Percentiles rank a stretch among this genome's conserved stretches.
phyloP scores from a whole-genome alignment of 2,113 vertebrate genomes.

The Fulica atra region DNA sequence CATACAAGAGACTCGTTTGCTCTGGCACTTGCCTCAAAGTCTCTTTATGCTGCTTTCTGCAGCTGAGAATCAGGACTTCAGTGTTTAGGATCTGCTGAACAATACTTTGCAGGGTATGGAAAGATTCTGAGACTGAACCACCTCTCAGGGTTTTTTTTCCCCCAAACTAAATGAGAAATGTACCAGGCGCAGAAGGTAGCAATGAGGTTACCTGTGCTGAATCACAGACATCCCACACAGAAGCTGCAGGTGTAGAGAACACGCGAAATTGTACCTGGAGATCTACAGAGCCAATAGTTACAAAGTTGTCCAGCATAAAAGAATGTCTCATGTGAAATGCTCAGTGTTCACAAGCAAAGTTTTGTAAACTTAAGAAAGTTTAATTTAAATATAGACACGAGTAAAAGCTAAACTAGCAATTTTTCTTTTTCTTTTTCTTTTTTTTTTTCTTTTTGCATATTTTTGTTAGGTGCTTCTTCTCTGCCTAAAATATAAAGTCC shows the following conservation, averaged over 20 bases:
- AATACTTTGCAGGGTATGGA: not conserved
- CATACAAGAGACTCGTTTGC: not conserved
- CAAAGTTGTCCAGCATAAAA: constrained; percentile 40
- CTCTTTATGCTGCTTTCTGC: not conserved
- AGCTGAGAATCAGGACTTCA: not conserved
- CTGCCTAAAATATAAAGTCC: constrained; percentile 65
- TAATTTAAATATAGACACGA: constrained; percentile 58
- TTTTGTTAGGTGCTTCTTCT: constrained; percentile 70
- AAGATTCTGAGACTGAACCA: not conserved
- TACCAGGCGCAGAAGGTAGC: not conserved
- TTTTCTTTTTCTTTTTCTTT: not conserved
- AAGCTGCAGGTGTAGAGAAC: not conserved
- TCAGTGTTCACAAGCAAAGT: constrained; percentile 46
- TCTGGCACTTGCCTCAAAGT: not conserved
- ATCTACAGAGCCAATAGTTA: constrained; percentile 28
- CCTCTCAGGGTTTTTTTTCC: not conserved
- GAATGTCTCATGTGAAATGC: constrained; percentile 40
- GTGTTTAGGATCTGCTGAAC: not conserved
- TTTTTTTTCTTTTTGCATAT: constrained; percentile 61
- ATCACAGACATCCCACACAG: not conserved
- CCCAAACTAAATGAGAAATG: not conserved
- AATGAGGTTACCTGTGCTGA: constrained; percentile 3
- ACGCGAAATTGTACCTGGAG: not conserved
- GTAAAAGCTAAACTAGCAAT: constrained; percentile 37
- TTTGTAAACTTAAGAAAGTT: constrained; percentile 59